Conservation (phyloP, 2,113 vertebrate genomes). For the Anhinga anhinga region DNA sequence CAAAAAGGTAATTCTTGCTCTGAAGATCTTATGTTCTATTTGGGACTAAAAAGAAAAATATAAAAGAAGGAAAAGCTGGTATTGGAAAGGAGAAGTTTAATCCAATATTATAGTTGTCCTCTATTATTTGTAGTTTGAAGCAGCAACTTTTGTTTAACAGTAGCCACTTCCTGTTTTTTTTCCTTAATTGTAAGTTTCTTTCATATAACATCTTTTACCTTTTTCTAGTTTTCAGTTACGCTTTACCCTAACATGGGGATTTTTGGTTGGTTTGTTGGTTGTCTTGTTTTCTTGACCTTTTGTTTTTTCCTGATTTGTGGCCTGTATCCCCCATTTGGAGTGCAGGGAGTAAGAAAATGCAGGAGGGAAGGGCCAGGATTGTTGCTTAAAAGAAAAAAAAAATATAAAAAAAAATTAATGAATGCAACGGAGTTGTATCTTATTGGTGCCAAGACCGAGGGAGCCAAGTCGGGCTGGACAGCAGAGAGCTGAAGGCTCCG, state of each 20-base stretch:
- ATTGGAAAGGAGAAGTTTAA: not conserved
- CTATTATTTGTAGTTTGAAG: not conserved
- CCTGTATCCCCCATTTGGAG: not conserved
- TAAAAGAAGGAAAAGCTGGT: not conserved
- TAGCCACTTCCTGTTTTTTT: not conserved
- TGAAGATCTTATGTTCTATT: not conserved
- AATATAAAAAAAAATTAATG: not conserved
- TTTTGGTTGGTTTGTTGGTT: not conserved
- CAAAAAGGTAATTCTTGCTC: not conserved
- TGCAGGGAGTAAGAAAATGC: too few species aligned
- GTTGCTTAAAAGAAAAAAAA: too few species aligned
- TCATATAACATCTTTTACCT: not conserved
- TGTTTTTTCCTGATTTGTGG: not conserved
- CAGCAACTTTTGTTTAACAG: not conserved
- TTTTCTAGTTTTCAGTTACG: not conserved
- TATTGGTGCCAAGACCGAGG: not conserved
- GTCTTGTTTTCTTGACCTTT: not conserved
- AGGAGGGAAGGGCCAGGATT: too few species aligned
- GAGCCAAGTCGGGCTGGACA: rapidly evolving
- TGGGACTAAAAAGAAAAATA: not conserved
- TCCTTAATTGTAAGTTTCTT: not conserved
- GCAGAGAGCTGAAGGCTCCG: rapidly evolving
- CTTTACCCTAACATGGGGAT: not conserved
- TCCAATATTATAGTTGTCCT: not conserved
- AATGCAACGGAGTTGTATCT: rapidly evolving